Conservation (phyloP, 2,888 invertebrate species). For the Myopa testacea region DNA sequence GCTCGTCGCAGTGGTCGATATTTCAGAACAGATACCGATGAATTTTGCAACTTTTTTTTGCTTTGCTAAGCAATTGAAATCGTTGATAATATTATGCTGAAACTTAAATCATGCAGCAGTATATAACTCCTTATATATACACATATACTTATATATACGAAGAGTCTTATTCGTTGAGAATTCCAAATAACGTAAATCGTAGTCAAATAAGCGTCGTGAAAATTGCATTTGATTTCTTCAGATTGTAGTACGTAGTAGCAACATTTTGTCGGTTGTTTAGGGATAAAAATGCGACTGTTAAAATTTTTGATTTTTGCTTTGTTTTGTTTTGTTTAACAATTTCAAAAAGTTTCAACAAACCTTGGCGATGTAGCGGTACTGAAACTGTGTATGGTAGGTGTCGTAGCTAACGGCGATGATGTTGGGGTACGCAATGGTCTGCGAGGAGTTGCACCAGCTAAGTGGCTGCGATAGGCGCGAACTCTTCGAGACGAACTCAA, state of each 20-base stretch:
- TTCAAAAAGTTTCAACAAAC: conserved; percentile 59
- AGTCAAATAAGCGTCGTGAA: neutral
- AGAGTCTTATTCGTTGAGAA: neutral
- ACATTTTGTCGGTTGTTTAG: neutral
- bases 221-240: neutral
- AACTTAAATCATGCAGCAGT: too few species aligned
- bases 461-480: conserved; percentile 57
- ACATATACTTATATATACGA: too few species aligned
- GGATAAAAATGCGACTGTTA: neutral
- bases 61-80: too few species aligned
- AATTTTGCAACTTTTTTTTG: too few species aligned
- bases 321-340: neutral
- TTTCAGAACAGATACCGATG: too few species aligned
- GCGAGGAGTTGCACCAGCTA: conserved; percentile 59
- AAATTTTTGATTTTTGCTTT: neutral
- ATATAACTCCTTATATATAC: too few species aligned
- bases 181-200: neutral
- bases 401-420: conserved; percentile 66
- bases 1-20: too few species aligned
- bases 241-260: neutral
- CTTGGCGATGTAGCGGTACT: conserved; percentile 65
- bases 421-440: conserved; percentile 66
- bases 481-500: conserved; percentile 54
- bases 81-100: too few species aligned
- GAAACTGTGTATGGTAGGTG: conserved; percentile 57